Conservation (phyloP, 1,140 invertebrate species). For the Zaprionus ghesquierei region DNA sequence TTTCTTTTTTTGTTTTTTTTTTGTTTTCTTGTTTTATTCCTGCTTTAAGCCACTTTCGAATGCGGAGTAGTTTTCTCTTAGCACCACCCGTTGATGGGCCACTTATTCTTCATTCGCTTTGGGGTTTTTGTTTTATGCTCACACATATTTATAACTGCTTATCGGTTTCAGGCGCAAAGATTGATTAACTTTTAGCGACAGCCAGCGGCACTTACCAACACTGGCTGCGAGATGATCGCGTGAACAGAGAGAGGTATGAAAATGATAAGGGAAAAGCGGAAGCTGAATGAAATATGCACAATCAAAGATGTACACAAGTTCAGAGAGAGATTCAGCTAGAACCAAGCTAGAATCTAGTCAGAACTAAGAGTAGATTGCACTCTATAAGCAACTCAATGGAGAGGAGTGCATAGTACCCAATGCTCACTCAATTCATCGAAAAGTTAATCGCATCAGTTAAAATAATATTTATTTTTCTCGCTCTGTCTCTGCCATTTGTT, state of each 20-base stretch:
- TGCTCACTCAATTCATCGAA: neutral
- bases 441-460: neutral
- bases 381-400: too few species aligned
- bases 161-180: conserved; percentile 24
- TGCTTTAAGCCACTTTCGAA: conserved; percentile 38
- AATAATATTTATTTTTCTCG: neutral
- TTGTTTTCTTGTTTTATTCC: conserved; percentile 16
- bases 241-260: too few species aligned
- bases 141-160: conserved; percentile 43
- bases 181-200: conserved; percentile 23
- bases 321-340: too few species aligned
- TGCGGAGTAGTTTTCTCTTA: conserved; percentile 16
- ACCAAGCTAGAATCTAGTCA: too few species aligned
- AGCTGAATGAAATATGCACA: too few species aligned
- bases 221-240: neutral
- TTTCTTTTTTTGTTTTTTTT: neutral
- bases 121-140: conserved; percentile 10
- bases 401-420: too few species aligned
- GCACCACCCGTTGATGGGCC: conserved; percentile 11
- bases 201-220: neutral
- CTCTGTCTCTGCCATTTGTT: neutral
- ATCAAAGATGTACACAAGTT: too few species aligned
- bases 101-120: conserved; percentile 7
- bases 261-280: too few species aligned
- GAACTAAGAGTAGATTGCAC: too few species aligned